These are phyloP conservation scores for Ariopsis seemanni DNA, from an alignment of 2,113 vertebrate genomes.

Conservation along the genomic window DNA sequence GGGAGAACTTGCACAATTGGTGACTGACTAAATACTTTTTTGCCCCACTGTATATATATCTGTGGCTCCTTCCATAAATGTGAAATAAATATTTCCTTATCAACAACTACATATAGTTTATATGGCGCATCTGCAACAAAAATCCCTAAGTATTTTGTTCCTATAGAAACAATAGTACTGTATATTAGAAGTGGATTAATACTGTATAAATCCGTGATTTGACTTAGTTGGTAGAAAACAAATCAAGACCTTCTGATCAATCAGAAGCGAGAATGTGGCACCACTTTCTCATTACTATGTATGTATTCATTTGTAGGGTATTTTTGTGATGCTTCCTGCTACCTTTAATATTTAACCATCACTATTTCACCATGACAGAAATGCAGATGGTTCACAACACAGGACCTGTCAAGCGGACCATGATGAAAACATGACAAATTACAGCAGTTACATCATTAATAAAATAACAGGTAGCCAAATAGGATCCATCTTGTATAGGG, in stretches of 20 bases:
- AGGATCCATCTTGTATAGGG: neutral
- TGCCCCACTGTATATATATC: too few species aligned
- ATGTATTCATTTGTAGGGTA: neutral
- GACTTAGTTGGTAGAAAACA: neutral
- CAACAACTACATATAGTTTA: neutral
- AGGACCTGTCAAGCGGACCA: neutral
- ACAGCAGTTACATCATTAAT: neutral
- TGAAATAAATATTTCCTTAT: too few species aligned
- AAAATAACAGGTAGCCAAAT: neutral
- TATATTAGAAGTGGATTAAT: too few species aligned
- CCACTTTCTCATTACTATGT: neutral
- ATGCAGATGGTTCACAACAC: slow-evolving; percentile 13
- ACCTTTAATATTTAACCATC: neutral
- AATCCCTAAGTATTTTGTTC: neutral
- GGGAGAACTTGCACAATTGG: too few species aligned
- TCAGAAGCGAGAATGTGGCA: neutral
- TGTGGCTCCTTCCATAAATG: too few species aligned
- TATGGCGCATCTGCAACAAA: neutral
- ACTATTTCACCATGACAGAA: neutral
- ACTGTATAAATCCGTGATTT: neutral
- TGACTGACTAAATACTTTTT: too few species aligned
- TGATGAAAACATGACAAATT: slow-evolving; percentile 25
- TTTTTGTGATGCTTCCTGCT: neutral
- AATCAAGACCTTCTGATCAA: neutral
- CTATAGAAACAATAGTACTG: neutral